A percentile compares a stretch with the other conserved stretches of the same genome.
phyloP scores from a whole-genome alignment of 2,113 vertebrate genomes.

The Ivindomyrus marchei region DNA sequence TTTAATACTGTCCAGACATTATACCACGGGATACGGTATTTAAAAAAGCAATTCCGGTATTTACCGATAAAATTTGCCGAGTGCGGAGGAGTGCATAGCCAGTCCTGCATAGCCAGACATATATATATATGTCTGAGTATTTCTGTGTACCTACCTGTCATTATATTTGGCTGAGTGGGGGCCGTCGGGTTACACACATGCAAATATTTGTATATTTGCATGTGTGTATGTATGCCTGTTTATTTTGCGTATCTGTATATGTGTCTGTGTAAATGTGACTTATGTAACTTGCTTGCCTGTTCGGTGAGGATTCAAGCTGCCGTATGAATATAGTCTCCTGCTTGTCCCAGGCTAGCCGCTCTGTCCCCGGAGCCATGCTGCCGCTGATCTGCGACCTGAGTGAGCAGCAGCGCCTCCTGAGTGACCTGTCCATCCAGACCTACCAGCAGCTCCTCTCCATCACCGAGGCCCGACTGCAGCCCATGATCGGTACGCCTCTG shows the following conservation, averaged over 20 bases:
- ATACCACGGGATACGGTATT: no score
- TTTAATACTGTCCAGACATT: no score
- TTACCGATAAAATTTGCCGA: no score
- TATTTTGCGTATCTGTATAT: neutral
- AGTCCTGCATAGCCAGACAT: no score
- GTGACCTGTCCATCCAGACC: constrained; percentile 62
- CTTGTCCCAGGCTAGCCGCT: neutral
- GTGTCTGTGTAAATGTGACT: neutral
- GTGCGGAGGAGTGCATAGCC: no score
- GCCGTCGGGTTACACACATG: no score
- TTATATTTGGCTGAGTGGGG: neutral
- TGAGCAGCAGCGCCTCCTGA: constrained; percentile 45
- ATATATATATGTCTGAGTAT: neutral
- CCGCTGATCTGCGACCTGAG: constrained; percentile 44
- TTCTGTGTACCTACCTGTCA: neutral
- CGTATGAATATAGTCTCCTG: neutral
- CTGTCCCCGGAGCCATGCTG: constrained; percentile 33
- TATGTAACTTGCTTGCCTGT: neutral
- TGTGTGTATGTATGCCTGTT: neutral
- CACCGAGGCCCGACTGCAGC: constrained; percentile 54
- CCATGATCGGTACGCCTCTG: constrained; percentile 53
- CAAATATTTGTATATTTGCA: neutral
- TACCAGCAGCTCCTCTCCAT: constrained; percentile 70
- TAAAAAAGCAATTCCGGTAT: no score
- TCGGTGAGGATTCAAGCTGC: neutral